Percentiles rank a stretch among this genome's conserved stretches.
Conservation (phyloP, 2,888 invertebrate species). For the Melieria crassipennis region DNA sequence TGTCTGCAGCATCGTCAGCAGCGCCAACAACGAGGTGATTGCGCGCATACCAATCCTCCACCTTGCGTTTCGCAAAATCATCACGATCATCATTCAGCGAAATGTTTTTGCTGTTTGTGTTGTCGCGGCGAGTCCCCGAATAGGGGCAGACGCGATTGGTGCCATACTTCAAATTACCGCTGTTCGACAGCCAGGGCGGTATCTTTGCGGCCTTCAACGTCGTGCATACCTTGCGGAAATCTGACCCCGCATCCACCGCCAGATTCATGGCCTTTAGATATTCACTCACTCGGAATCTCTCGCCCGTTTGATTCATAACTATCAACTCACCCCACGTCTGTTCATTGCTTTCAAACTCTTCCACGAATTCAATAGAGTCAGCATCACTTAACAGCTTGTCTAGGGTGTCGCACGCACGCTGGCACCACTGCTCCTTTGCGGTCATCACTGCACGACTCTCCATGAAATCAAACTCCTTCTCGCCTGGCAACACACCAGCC, state of each 20-base stretch:
- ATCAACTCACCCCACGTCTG: conserved; percentile 49
- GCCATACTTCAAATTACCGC: conserved; percentile 44
- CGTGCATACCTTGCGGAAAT: conserved; percentile 37
- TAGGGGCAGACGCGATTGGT: conserved; percentile 29
- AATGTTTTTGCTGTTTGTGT: background rate
- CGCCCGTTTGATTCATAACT: conserved; percentile 46
- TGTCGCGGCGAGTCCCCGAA: background rate
- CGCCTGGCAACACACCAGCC: conserved; percentile 45
- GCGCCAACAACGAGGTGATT: conserved; percentile 41
- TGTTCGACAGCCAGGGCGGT: conserved; percentile 47
- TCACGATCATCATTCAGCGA: conserved; percentile 32
- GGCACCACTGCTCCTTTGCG: conserved; percentile 44
- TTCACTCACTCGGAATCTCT: conserved; percentile 43
- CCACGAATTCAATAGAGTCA: conserved; percentile 46
- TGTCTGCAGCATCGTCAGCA: conserved; percentile 4
- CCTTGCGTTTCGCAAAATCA: conserved; percentile 48
- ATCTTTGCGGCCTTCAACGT: conserved; percentile 41
- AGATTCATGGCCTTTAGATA: conserved; percentile 41
- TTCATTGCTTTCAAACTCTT: conserved; percentile 35
- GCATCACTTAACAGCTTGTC: conserved; percentile 48
- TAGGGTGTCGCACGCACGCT: conserved; percentile 46
- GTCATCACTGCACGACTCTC: conserved; percentile 43
- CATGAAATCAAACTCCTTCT: conserved; percentile 49
- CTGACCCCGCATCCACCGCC: conserved; percentile 19
- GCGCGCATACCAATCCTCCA: conserved; percentile 50